Evolutionary conservation across 2,113 vertebrate species (phyloP), one percentile per base, ranked within the genome.

Genomic region (Atherinomorus stipes): DNA sequence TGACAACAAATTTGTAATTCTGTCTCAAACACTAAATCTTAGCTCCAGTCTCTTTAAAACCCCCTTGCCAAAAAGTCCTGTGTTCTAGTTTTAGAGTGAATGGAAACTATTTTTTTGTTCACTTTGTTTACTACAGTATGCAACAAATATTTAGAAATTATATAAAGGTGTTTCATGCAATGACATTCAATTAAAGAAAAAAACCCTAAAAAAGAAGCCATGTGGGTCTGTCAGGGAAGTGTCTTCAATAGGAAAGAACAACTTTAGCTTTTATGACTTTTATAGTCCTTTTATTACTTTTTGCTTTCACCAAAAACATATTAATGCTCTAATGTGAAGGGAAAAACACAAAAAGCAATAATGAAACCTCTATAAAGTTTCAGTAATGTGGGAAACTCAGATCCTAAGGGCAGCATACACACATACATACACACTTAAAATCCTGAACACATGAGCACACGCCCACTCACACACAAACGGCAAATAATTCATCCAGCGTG

Each of bases 341-440:
- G 9, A 40, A 19, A 56, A 18, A 13, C 23, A 15, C 9, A 7
- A 21, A 58, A 38, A 13, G 25, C 5, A 11, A 21, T 13, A 9
- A 11, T 31, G n/a, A 7, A 11, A 19, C 18, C 19, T 45, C 10
- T 21, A 19, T 21, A 40, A 49, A 2, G 59, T 22, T 72, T 78
- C 23, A 63, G 21, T 62, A 81, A 81, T 76, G 85, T 87, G 83
- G 71, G 69, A 81, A 87, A 81, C 26, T 23, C 34, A 16, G 67
- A 12, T 67, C 52, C 50, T 47, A 23, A 60, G 19, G 54, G 22
- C 54, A 53, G 31, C 57, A 53, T 37, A n/a, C 4, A 62, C 7
- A 31, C 28, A 31, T 7, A 31, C 44, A 56, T 21, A 66, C 42
- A 72, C 51, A 54, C 28, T 31, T 31, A 31, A 31, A 31, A 3